A percentile compares a stretch with the other conserved stretches of the same genome.
phyloP scores from a whole-genome alignment of 2,113 vertebrate species.

The Axis porcinus region DNA sequence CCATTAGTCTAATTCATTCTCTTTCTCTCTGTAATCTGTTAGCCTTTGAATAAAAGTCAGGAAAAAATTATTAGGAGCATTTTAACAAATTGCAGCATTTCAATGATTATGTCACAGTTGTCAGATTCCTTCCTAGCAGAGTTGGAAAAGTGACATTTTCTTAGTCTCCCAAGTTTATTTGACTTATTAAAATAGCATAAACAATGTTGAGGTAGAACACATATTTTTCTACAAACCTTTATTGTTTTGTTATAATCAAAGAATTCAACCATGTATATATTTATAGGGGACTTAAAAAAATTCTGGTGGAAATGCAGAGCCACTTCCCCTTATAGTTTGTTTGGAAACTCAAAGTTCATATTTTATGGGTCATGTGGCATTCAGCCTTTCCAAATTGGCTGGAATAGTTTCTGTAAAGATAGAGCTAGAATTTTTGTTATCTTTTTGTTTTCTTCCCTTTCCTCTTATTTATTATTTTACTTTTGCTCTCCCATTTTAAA shows the following conservation, averaged over 20 bases:
- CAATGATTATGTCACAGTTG: conserved; percentile 27
- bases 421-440: not conserved
- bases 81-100: conserved; percentile 62
- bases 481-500: conserved; percentile 30
- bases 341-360: not conserved
- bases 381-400: not conserved
- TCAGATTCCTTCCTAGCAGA: conserved; percentile 50
- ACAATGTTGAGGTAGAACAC: conserved; percentile 55
- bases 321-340: not conserved
- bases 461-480: not conserved
- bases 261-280: not conserved
- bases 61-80: conserved; percentile 9
- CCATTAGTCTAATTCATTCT: not conserved
- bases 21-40: not conserved
- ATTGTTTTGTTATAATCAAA: conserved; percentile 35
- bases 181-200: conserved; percentile 68
- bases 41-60: conserved; percentile 25
- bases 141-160: conserved; percentile 64
- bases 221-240: conserved; percentile 35
- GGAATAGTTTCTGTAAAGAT: not conserved
- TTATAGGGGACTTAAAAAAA: conserved; percentile 31
- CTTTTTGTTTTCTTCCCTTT: conserved; percentile 13
- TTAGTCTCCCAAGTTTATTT: conserved; percentile 55
- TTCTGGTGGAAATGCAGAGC: not conserved
- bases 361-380: not conserved